Base-by-base conservation (phyloP, 2,888 invertebrate species). In the Vannuccia rotundouncinata region DNA sequence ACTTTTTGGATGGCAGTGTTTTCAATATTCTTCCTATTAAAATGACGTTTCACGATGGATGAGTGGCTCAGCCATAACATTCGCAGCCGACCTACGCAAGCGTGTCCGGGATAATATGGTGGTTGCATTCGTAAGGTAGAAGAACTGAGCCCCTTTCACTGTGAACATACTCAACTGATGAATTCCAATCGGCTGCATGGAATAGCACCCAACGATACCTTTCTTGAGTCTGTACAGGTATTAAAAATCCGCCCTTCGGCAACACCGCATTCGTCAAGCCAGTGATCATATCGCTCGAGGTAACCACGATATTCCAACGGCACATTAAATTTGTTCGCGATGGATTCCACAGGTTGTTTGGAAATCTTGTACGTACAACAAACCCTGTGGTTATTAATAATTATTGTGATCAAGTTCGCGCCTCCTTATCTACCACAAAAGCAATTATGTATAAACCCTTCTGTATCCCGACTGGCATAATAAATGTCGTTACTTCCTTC, bases 231-330 rank as follows among this genome's bases (percentile, higher is more conserved):
- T 66, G 66, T 66, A n/a, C n/a, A 66, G 66, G 22, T 27, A 22
- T 66, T 66, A 66, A 66, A 66, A 13, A 66, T 66, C 66, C 66
- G 22, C 66, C 66, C 22, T 66, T 66, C 66, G 66, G 66, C 10
- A 66, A 66, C 66, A 66, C 66, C 66, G 66, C 66, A 66, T 66
- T 66, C 66, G 66, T 66, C 66, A 66, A 66, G 25, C 66, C 66
- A 22, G 66, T 66, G 66, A 22, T 66, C 25, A 66, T 66, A 13
- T 66, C 66, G 66, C 66, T 66, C 66, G 66, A 66, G 66, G 66
- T 66, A 66, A n/a, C 10, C 25, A 66, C 66, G 25, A 66, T 66
- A 66, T 66, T 66, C 66, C 66, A 66, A 66, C 2, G 25, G 66
- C 5, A 66, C 66, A 66, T 66, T 66, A 66, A 22, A n/a, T 66